Evolutionary conservation across 2,113 vertebrate genomes (phyloP), one percentile per base, ranked within the genome.

Genomic region (Elaphurus davidianus): DNA sequence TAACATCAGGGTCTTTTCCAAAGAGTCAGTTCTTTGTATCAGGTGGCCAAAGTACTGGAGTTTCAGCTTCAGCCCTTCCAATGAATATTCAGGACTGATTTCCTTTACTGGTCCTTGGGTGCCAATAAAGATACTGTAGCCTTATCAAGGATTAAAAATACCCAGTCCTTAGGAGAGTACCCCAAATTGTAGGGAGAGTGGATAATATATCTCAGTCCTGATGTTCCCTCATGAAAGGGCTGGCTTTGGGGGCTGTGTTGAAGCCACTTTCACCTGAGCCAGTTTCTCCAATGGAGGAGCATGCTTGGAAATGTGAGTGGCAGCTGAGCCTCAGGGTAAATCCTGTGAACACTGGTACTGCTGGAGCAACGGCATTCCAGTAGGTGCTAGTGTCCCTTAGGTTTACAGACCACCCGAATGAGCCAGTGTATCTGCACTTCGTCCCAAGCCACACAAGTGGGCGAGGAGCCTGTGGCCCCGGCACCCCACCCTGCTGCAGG

Each of bases 91-190:
- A 74, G 67, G n/a, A 74, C 67, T 74, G 36, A 74, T 40, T 74
- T 74, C 21, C 67, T 74, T 60, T 87, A 92, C 1, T 93, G 95
- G 76, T 87, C 36, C 14, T 81, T 93, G 59, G 76, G n/a, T 92
- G n/a, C 25, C 47, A 93, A n/a, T 87, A 27, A 81, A 87, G 43
- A 45, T 90, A 84, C 30, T 91, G 82, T 43, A 55, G 57, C 79
- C 92, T 92, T 87, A 92, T 86, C 36, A 81, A 59, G 55, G 57
- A 90, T 74, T 91, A 82, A 79, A 95, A 84, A 76, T 89, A 62
- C 15, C 21, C 90, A 79, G 83, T 33, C 17, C 52, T 59, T 36
- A 94, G 93, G 81, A 50, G 91, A 94, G 92, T 19, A 95, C 3
- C 50, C 7, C 27, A 57, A 15, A 10, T 43, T 92, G n/a, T 50